Evolutionary conservation across 2,113 vertebrate genomes (phyloP).

Genomic region (Podarcis muralis): DNA sequence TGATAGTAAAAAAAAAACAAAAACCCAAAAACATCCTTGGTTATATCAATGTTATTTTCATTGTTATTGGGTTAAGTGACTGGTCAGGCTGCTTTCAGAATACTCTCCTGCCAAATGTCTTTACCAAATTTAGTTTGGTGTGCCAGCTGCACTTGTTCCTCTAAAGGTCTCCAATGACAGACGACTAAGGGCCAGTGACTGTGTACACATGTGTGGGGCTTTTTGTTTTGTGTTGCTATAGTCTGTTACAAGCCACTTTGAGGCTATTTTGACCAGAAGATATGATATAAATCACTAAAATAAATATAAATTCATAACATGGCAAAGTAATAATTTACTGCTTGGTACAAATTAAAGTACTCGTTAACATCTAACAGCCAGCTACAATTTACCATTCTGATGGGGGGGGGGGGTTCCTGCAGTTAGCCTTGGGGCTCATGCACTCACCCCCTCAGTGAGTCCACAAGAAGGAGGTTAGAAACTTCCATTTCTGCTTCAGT

Average conservation of each 20-base stretch:
- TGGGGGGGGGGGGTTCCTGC: no score
- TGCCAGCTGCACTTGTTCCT: neutral
- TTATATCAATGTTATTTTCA: conserved; percentile 53
- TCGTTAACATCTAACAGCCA: no score
- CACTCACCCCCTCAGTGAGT: neutral
- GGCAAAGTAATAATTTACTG: conserved; percentile 33
- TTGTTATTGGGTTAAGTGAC: conserved; percentile 66
- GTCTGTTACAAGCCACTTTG: neutral
- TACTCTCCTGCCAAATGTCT: conserved; percentile 69
- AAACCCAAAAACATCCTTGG: no score
- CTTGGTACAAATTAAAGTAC: conserved; percentile 5
- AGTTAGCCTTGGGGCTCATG: neutral
- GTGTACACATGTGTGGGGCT: neutral
- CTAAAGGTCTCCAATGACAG: neutral
- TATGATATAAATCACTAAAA: neutral
- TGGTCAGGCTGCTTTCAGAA: conserved; percentile 69
- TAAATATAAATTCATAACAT: neutral
- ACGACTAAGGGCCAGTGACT: neutral
- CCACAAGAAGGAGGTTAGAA: no score
- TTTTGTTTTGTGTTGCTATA: neutral
- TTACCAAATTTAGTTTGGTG: conserved; percentile 22
- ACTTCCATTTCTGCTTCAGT: neutral
- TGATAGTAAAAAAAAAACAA: no score
- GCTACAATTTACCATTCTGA: no score
- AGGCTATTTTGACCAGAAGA: neutral